Base-by-base conservation (phyloP, 2,888 invertebrate genomes). In the Lycocerus yunnanus region DNA sequence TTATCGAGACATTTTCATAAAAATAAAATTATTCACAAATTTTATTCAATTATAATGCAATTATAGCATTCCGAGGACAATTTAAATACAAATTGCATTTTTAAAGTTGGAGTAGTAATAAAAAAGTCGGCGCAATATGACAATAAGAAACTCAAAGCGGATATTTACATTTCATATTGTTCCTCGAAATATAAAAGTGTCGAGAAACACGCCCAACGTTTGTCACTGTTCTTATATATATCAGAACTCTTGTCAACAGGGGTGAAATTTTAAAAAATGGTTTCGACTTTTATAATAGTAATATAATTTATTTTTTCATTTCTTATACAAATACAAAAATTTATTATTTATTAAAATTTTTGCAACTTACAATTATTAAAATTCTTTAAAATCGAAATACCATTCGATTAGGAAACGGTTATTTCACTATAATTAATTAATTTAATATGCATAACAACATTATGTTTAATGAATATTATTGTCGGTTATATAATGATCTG, bases 31-130 rank as follows among this genome's bases (percentile, higher is more conserved):
- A 74, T 74, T 74, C 68, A 66, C 65, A 58, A 66, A 73, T 73
- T 66, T 66, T 66, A 68, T 66, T 74, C 81, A 81, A 81, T 82
- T 81, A 81, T 80, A 78, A 79, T 78, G 80, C 79, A 82, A 82
- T 81, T 82, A 80, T 79, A 71, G 77, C 79, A 79, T 78, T 80
- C 79, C 80, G 77, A 70, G 74, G 63, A 80, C 78, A 63, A 83
- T 83, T 83, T 83, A 83, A 84, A 84, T 84, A 83, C 82, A 83
- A 83, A 83, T 84, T 81, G 82, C 83, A 83, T 82, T 82, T 82
- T 82, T 82, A 81, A 79, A 82, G 80, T 80, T 77, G 77, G 72
- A 78, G 68, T 73, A 76, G 82, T 81, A 80, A 82, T 83, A 83
- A 83, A 83, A 82, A 83, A 82, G 81, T 81, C 82, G 78, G 79